Conservation (phyloP, 2,113 vertebrate genomes). For the Ptyas mucosa region DNA sequence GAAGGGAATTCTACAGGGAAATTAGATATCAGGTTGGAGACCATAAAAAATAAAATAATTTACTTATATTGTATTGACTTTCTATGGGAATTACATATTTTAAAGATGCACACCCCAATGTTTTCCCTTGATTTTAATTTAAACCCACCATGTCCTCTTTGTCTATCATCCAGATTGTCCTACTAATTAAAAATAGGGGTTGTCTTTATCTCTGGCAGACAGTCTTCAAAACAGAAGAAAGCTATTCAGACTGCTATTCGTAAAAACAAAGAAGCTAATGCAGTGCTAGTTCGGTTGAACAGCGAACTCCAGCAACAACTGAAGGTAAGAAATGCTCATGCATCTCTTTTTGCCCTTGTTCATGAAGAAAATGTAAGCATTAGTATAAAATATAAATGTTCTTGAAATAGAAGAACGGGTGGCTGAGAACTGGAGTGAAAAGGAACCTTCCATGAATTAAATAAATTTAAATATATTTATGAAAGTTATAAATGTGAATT, state of each 20-base stretch:
- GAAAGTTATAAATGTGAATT: neutral
- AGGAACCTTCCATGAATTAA: neutral
- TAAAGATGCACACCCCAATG: neutral
- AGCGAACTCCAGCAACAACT: constrained; percentile 96
- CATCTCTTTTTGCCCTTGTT: neutral
- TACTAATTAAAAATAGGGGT: constrained; percentile 50
- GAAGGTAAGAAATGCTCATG: constrained; percentile 76
- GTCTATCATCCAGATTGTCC: constrained; percentile 12
- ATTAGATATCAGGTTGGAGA: neutral
- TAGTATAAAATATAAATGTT: neutral
- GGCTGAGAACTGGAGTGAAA: neutral
- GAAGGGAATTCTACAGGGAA: neutral
- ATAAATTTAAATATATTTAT: neutral
- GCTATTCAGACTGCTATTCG: constrained; percentile 92
- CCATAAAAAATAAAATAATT: neutral
- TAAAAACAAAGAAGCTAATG: constrained; percentile 94
- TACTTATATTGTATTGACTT: neutral
- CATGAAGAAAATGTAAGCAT: neutral
- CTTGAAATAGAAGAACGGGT: neutral
- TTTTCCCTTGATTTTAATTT: neutral
- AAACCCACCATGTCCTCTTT: constrained; percentile 28
- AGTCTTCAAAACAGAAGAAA: constrained; percentile 86
- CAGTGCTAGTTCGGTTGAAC: constrained; percentile 90
- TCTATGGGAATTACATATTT: constrained; percentile 26
- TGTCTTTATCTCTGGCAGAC: constrained; percentile 71